These are phyloP conservation scores for Hylaeus volcanicus DNA, from an alignment of 1,140 invertebrate species.

Conservation along the genomic window DNA sequence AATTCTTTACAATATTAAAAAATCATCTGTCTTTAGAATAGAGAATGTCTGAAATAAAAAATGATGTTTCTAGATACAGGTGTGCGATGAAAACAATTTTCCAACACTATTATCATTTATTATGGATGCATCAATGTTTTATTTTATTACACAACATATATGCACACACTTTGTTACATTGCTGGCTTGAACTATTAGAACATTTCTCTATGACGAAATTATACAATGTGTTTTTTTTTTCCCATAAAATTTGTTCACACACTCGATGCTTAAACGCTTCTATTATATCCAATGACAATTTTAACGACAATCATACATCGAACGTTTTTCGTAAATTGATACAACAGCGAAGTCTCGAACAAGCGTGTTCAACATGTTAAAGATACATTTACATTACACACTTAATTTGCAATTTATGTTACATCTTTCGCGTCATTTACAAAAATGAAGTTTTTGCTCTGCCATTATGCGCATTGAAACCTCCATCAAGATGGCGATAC, in stretches of 20 bases:
- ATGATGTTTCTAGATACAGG: neutral
- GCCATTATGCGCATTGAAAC: neutral
- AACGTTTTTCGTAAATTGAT: neutral
- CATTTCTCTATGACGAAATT: constrained; percentile 11
- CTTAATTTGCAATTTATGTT: neutral
- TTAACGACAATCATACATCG: neutral
- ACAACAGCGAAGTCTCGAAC: neutral
- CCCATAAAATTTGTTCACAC: constrained; percentile 14
- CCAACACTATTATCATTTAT: neutral
- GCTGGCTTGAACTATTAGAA: constrained; percentile 13
- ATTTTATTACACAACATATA: constrained; percentile 25
- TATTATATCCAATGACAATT: constrained; percentile 10
- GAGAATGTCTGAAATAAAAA: too few species aligned
- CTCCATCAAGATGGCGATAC: neutral
- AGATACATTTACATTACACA: constrained; percentile 13
- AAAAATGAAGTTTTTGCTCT: neutral
- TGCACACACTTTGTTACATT: constrained; percentile 22
- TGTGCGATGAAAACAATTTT: constrained; percentile 23
- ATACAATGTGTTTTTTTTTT: neutral
- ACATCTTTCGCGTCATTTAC: neutral
- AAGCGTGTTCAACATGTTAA: neutral
- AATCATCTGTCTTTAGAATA: neutral
- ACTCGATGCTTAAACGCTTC: constrained; percentile 14
- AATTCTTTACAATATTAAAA: neutral
- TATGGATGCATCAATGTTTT: constrained; percentile 6